Evolutionary conservation across 2,797 vertebrate species (phyloP).

Genomic region (Threskiornis aethiopicus): DNA sequence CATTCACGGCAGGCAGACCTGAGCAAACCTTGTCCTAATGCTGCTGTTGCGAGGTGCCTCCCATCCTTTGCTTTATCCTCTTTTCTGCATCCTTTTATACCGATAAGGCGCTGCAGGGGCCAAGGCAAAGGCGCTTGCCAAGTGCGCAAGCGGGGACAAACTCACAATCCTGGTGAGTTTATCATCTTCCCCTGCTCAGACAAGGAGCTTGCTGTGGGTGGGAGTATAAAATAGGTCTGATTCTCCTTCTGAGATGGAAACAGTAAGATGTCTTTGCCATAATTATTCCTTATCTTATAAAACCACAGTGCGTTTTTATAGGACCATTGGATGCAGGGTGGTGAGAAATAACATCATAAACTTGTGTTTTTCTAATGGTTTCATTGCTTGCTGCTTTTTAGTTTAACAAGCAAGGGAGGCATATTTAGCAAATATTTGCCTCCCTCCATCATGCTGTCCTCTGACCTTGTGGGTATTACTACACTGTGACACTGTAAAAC

Average conservation of each 20-base stretch:
- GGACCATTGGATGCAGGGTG: neutral
- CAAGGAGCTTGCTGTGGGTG: neutral
- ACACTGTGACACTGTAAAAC: neutral
- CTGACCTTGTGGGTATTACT: neutral
- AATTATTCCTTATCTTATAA: neutral
- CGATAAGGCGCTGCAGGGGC: no score
- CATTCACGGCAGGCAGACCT: neutral
- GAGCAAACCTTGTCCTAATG: neutral
- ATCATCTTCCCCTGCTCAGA: neutral
- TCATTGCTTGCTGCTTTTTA: neutral
- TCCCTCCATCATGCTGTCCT: fast-evolving
- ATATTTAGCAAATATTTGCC: neutral
- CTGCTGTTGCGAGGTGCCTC: neutral
- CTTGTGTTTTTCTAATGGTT: neutral
- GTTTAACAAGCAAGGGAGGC: no score
- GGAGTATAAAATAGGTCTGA: neutral
- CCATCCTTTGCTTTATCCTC: neutral
- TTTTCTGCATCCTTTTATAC: neutral
- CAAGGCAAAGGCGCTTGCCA: fast-evolving
- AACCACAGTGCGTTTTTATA: neutral
- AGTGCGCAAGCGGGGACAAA: neutral
- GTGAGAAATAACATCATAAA: neutral
- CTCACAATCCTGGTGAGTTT: neutral
- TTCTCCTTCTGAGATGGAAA: neutral
- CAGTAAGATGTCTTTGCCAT: neutral